Percentiles rank a stretch among this genome's conserved stretches.
Conservation (phyloP, 1,140 invertebrate genomes). For the Gonatopus flavifemur region DNA sequence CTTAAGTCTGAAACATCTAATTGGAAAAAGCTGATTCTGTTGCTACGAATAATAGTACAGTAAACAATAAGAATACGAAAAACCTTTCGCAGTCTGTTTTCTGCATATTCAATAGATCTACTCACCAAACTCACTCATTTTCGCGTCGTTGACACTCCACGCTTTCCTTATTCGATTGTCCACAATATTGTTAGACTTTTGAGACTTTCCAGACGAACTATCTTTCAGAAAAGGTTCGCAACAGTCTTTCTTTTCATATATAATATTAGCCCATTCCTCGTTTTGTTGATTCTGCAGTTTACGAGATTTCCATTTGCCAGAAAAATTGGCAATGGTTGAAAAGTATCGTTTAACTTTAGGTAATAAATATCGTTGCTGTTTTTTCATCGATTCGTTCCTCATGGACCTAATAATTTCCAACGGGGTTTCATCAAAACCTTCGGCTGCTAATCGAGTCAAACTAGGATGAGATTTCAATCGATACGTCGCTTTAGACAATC, state of each 20-base stretch:
- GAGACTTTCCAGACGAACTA: conserved; percentile 15
- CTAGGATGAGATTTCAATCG: conserved; percentile 30
- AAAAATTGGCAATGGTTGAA: conserved; percentile 18
- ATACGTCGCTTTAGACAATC: conserved; percentile 8
- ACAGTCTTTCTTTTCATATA: conserved; percentile 28
- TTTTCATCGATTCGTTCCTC: conserved; percentile 2
- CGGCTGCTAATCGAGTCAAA: conserved; percentile 25
- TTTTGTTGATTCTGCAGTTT: not conserved
- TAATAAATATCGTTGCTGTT: conserved; percentile 1
- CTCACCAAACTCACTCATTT: no score
- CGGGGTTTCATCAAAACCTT: conserved; percentile 18
- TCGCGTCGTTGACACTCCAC: no score
- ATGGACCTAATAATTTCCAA: conserved; percentile 25
- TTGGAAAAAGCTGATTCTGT: not conserved
- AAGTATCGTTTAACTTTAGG: conserved; percentile 17
- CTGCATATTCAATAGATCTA: no score
- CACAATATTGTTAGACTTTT: not conserved
- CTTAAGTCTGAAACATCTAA: no score
- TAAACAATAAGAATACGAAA: no score
- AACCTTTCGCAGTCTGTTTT: not conserved
- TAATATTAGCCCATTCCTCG: conserved; percentile 5
- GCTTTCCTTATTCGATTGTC: no score
- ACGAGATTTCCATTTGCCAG: conserved; percentile 8
- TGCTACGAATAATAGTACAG: not conserved
- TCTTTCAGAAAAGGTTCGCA: not conserved